Percentiles rank a stretch among this genome's conserved stretches.
phyloP scores from a whole-genome alignment of 2,797 vertebrate genomes.

The Clarias fuscus region DNA sequence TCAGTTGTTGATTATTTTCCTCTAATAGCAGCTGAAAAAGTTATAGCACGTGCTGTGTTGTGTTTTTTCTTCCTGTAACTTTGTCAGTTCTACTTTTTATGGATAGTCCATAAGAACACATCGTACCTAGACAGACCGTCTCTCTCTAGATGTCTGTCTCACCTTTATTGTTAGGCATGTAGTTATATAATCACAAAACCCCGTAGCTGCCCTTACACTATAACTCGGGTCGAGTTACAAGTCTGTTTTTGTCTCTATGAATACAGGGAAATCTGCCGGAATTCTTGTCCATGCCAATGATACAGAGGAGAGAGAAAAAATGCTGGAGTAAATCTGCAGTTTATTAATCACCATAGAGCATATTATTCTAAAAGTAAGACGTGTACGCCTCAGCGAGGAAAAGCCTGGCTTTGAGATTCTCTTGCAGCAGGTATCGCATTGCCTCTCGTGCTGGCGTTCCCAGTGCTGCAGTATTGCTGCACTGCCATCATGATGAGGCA shows the following conservation, averaged over 20 bases:
- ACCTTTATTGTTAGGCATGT: not conserved
- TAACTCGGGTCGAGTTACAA: not conserved
- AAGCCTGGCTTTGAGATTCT: not conserved
- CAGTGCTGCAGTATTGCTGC: constrained; percentile 24
- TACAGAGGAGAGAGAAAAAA: not conserved
- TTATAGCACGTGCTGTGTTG: too few relatives aligned
- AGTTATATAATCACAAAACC: not conserved
- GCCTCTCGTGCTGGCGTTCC: not conserved
- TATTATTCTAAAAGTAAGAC: not conserved
- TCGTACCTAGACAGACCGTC: not conserved
- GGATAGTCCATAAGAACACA: not conserved
- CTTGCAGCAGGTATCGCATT: constrained; percentile 15
- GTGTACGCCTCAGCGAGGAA: not conserved
- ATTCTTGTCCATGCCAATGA: not conserved
- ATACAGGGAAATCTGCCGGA: not conserved
- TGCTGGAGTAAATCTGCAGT: not conserved
- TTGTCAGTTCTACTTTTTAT: not conserved
- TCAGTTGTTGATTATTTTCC: not conserved
- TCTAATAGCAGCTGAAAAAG: not conserved
- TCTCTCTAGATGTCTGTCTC: not conserved
- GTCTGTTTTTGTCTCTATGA: not conserved
- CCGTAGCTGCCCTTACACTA: not conserved
- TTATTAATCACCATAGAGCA: not conserved
- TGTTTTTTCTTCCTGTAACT: not conserved
- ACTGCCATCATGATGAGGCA: constrained; percentile 44